A percentile compares a stretch with the other conserved stretches of the same genome.
Conservation (phyloP, 2,888 invertebrate species). For the Ferrisia virgata region DNA sequence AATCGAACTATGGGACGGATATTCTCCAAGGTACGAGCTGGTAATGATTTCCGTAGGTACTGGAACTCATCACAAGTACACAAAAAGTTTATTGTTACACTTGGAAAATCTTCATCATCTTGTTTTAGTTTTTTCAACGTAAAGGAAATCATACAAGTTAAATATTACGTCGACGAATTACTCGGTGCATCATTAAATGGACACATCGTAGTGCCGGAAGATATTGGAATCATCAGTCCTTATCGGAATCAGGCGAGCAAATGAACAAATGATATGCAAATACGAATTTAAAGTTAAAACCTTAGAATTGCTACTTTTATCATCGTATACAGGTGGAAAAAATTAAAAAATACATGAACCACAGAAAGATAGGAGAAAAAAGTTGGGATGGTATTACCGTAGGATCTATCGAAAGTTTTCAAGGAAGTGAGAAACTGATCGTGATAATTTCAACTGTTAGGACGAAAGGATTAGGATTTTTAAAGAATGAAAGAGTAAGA, state of each 20-base stretch:
- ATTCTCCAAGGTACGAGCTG: slow-evolving; percentile 57
- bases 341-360: not conserved
- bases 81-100: not conserved
- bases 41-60: too few species aligned
- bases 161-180: slow-evolving; percentile 61
- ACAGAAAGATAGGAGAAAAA: too few species aligned
- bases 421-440: slow-evolving; percentile 78
- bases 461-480: slow-evolving; percentile 61
- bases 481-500: slow-evolving; percentile 59
- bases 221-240: slow-evolving; percentile 63
- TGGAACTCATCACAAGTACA: not conserved
- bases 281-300: not conserved
- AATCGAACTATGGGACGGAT: slow-evolving; percentile 57
- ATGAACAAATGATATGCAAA: too few species aligned
- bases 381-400: slow-evolving; percentile 60
- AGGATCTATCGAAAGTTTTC: slow-evolving; percentile 83
- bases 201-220: slow-evolving; percentile 52
- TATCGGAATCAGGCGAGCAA: slow-evolving; percentile 58
- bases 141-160: slow-evolving; percentile 60
- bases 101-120: not conserved
- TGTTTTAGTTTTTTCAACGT: slow-evolving; percentile 60
- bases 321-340: slow-evolving; percentile 8
- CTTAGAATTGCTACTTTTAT: not conserved
- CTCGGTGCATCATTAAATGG: slow-evolving; percentile 50
- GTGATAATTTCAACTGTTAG: slow-evolving; percentile 81